phyloP scores from a whole-genome alignment of 2,797 vertebrate species.

The Arnoldichthys spilopterus region DNA sequence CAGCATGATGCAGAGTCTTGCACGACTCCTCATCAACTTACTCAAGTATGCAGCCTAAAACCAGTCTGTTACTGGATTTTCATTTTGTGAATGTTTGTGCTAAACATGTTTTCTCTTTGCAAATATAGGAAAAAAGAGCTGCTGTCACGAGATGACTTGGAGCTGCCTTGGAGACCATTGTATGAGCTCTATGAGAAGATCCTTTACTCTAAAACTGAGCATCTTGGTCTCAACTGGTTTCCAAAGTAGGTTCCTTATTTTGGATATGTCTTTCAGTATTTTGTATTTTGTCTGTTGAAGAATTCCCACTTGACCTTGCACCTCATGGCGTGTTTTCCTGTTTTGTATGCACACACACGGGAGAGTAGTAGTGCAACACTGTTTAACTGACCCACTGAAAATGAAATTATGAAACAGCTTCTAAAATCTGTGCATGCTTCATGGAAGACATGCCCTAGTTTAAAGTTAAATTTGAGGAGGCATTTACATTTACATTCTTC shows the following conservation, averaged over 20 bases:
- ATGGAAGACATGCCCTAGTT: constrained; percentile 14
- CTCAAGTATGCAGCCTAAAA: constrained; percentile 86
- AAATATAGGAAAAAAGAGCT: constrained; percentile 94
- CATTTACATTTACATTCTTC: constrained; percentile 26
- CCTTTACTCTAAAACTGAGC: constrained; percentile 95
- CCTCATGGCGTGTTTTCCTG: constrained; percentile 38
- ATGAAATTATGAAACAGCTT: constrained; percentile 16
- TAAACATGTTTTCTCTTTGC: background rate
- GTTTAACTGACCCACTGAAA: constrained; percentile 9
- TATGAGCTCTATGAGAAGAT: constrained; percentile 92
- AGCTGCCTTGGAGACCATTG: constrained; percentile 95
- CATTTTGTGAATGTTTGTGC: background rate
- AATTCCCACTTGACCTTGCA: constrained; percentile 4
- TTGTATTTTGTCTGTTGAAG: background rate
- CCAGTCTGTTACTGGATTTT: background rate
- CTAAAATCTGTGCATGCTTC: constrained; percentile 23
- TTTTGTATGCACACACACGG: constrained; percentile 9
- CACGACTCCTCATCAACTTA: constrained; percentile 91
- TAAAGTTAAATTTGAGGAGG: background rate
- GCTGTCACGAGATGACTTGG: constrained; percentile 92
- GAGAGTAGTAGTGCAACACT: constrained; percentile 8
- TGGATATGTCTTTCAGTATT: background rate
- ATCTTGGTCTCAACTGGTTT: constrained; percentile 97
- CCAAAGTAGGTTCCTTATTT: constrained; percentile 85
- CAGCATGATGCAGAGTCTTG: constrained; percentile 95